Conservation (phyloP, 2,888 invertebrate genomes). For the Drosophila peninsularis region DNA sequence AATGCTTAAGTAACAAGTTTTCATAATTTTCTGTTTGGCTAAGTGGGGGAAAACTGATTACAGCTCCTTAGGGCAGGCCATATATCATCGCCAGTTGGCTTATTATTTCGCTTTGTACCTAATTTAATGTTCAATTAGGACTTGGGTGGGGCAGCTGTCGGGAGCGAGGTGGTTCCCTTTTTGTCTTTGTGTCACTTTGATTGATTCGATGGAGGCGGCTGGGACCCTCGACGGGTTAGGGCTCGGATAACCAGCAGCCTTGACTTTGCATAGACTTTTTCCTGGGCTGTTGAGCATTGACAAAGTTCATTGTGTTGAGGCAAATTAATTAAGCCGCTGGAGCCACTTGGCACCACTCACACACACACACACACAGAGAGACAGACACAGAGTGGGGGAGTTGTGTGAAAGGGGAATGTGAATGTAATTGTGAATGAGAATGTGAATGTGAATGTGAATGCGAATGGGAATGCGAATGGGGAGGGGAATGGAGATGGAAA, state of each 20-base stretch:
- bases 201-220: constrained; percentile 35
- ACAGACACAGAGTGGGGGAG: not conserved
- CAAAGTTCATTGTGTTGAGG: constrained; percentile 53
- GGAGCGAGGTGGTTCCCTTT: not conserved
- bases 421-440: constrained; percentile 27
- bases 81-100: constrained; percentile 31
- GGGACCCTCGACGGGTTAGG: not conserved
- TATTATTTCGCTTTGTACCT: constrained; percentile 26
- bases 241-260: constrained; percentile 1
- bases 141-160: constrained; percentile 10
- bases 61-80: constrained; percentile 8
- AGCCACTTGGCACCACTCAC: constrained; percentile 26
- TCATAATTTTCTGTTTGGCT: constrained; percentile 1
- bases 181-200: constrained; percentile 49
- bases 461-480: constrained; percentile 15
- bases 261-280: constrained; percentile 24
- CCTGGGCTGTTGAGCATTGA: constrained; percentile 41
- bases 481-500: constrained; percentile 19
- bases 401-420: constrained; percentile 33
- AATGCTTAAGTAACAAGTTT: constrained; percentile 5
- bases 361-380: constrained; percentile 4
- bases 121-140: constrained; percentile 68
- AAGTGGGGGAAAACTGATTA: constrained; percentile 9
- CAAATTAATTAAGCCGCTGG: constrained; percentile 69
- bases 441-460: constrained; percentile 42